These are phyloP conservation scores for Turritopsis rubra DNA, from an alignment of 30 jellyfish, hydroid and myxozoan species.

Conservation along the genomic window DNA sequence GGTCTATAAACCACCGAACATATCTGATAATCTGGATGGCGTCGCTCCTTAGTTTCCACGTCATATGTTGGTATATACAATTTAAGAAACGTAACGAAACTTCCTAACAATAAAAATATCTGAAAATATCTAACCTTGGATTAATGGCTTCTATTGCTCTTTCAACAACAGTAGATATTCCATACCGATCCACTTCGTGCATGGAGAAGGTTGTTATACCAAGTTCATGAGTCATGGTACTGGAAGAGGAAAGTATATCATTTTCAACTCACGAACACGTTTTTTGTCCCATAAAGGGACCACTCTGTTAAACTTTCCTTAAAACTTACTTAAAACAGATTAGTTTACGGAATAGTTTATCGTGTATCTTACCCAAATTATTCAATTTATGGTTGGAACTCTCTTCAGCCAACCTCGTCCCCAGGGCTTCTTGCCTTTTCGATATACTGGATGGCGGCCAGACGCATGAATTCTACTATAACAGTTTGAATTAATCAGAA, in stretches of 20 bases:
- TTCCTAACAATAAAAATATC: not conserved
- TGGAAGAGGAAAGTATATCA: not conserved
- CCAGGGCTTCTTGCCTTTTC: too few relatives aligned
- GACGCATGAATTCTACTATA: too few relatives aligned
- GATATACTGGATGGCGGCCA: too few relatives aligned
- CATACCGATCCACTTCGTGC: conserved; percentile 42
- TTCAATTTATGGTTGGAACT: too few relatives aligned
- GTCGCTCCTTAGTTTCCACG: not conserved
- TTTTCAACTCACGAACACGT: not conserved
- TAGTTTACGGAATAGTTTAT: too few relatives aligned
- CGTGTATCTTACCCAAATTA: too few relatives aligned
- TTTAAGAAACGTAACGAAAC: not conserved
- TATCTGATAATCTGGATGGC: too few relatives aligned
- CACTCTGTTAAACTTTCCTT: not conserved
- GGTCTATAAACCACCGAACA: too few relatives aligned
- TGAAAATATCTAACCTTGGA: conserved; percentile 29
- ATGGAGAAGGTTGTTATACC: conserved; percentile 33
- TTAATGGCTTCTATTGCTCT: conserved; percentile 36
- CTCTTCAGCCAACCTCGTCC: too few relatives aligned
- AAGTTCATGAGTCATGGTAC: conserved; percentile 21
- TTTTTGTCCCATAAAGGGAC: not conserved
- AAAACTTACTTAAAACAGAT: not conserved
- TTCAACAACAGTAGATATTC: conserved; percentile 17
- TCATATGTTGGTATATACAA: not conserved
- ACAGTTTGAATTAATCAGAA: too few relatives aligned